Percentiles rank a stretch among this genome's conserved stretches.
Evolutionary conservation across 2,797 vertebrate species (phyloP).

Genomic region (Arrhamphus sclerolepis): DNA sequence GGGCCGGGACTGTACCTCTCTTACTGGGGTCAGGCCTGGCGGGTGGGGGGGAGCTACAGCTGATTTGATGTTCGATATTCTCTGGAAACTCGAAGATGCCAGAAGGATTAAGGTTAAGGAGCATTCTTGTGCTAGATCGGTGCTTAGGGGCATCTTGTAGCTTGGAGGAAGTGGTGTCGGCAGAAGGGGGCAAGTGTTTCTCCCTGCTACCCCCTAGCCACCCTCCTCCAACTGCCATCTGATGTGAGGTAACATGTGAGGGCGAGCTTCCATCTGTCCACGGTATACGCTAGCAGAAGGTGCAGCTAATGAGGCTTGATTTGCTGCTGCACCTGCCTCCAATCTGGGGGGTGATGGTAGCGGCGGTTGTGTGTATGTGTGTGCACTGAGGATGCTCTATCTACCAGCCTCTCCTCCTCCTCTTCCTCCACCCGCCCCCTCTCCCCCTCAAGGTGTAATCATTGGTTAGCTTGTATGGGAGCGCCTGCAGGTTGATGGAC

Average conservation of each 20-base stretch:
- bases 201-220: conserved; percentile 72
- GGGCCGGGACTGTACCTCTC: conserved; percentile 40
- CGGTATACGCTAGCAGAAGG: conserved; percentile 93
- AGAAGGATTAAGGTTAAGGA: conserved; percentile 76
- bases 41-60: conserved; percentile 39
- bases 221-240: conserved; percentile 82
- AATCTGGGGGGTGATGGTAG: conserved; percentile 81
- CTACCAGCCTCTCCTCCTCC: conserved; percentile 47
- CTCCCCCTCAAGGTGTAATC: conserved; percentile 85
- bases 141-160: conserved; percentile 64
- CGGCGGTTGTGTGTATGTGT: conserved; percentile 38
- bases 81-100: conserved; percentile 60
- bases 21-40: conserved; percentile 47
- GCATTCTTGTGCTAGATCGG: conserved; percentile 62
- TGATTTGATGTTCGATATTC: conserved; percentile 67
- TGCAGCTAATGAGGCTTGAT: conserved; percentile 98
- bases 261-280: conserved; percentile 94
- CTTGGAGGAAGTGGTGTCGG: conserved; percentile 64
- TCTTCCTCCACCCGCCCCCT: conserved; percentile 53
- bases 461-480: conserved; percentile 81
- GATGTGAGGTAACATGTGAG: conserved; percentile 93
- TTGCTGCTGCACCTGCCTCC: conserved; percentile 94
- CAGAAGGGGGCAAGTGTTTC: conserved; percentile 71
- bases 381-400: conserved; percentile 58
- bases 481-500: conserved; percentile 79